A percentile compares a stretch with the other conserved stretches of the same genome.
phyloP scores from a whole-genome alignment of 2,888 invertebrate species.

The Mythimna pallens region DNA sequence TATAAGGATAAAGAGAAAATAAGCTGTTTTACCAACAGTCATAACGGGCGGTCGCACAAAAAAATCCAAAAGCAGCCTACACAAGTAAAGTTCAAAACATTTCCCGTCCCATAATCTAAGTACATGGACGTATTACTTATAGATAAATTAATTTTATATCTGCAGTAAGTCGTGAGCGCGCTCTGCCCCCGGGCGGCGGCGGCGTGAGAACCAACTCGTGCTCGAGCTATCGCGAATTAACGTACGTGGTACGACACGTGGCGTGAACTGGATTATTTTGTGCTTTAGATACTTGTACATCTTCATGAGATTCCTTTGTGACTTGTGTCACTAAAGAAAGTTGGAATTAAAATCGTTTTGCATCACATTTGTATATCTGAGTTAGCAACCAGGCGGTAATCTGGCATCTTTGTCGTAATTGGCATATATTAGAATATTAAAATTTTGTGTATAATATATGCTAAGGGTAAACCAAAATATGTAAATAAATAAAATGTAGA shows the following conservation, averaged over 20 bases:
- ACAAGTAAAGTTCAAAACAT: slow-evolving; percentile 43
- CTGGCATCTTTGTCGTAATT: no score
- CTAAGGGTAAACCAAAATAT: no score
- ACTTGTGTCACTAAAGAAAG: slow-evolving; percentile 33
- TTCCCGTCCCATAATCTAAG: slow-evolving; percentile 54
- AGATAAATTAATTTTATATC: slow-evolving; percentile 90
- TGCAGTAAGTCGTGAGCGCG: slow-evolving; percentile 85
- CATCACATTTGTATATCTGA: no score
- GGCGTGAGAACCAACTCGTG: slow-evolving; percentile 85
- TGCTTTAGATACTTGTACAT: slow-evolving; percentile 48
- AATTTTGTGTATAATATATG: no score
- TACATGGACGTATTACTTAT: slow-evolving; percentile 80
- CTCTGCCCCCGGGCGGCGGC: slow-evolving; percentile 86
- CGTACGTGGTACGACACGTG: slow-evolving; percentile 68
- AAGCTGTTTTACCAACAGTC: no score
- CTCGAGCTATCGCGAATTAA: slow-evolving; percentile 66
- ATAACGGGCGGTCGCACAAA: slow-evolving; percentile 6
- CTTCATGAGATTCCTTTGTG: slow-evolving; percentile 50
- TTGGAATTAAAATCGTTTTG: background rate
- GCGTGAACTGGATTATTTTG: slow-evolving; percentile 65
- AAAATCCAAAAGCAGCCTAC: slow-evolving; percentile 36
- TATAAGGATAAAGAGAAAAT: background rate
- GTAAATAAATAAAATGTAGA: no score
- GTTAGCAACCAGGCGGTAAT: no score
- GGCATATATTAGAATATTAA: no score